A percentile compares a stretch with the other conserved stretches of the same genome.
Conservation (phyloP, 2,113 vertebrate species). For the Psilopsiagon aymara region DNA sequence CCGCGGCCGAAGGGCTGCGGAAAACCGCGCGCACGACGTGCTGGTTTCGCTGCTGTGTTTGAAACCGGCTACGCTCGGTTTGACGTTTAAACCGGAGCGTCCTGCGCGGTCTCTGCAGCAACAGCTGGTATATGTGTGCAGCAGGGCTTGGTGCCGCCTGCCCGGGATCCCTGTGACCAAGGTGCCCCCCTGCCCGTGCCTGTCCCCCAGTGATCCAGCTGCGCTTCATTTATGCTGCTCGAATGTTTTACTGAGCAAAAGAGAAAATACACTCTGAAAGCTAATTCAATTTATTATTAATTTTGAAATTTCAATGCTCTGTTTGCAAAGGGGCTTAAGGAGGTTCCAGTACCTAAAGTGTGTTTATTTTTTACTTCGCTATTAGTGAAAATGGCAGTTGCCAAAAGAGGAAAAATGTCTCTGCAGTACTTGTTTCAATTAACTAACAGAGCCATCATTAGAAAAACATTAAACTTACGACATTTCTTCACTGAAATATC, state of each 20-base stretch:
- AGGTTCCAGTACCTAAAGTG: background rate
- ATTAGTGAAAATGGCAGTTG: background rate
- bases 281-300: background rate
- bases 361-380: background rate
- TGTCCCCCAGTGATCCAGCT: background rate
- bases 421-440: background rate
- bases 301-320: background rate
- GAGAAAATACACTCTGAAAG: background rate
- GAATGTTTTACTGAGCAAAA: background rate
- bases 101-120: rapidly evolving
- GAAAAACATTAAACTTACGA: background rate
- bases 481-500: background rate
- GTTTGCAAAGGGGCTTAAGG: background rate
- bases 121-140: rapidly evolving
- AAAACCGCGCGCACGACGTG: rapidly evolving
- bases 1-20: no score
- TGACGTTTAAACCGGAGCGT: background rate
- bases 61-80: rapidly evolving
- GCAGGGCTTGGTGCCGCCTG: background rate
- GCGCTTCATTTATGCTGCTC: background rate
- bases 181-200: rapidly evolving
- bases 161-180: rapidly evolving
- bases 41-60: rapidly evolving
- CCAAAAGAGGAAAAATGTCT: background rate
- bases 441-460: background rate